These are phyloP conservation scores for Orthonychiurus folsomi DNA, from an alignment of 2,888 invertebrate genomes.

Conservation along the genomic window DNA sequence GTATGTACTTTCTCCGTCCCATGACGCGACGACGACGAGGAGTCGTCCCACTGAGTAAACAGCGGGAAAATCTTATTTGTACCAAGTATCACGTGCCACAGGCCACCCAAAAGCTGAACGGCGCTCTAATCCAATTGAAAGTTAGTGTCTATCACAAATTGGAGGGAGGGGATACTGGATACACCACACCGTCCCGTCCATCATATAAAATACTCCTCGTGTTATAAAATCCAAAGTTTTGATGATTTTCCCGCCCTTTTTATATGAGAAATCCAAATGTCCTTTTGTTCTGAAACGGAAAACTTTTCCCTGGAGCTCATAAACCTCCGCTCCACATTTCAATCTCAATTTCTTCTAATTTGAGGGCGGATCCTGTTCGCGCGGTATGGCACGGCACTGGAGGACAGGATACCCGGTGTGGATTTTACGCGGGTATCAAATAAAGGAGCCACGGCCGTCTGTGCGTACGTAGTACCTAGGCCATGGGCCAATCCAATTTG, in stretches of 20 bases:
- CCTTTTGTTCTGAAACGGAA: no score
- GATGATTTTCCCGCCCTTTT: no score
- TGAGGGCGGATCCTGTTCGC: no score
- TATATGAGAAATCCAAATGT: no score
- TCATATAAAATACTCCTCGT: not conserved
- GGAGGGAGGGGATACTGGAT: not conserved
- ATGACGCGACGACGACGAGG: not conserved
- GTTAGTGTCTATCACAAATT: not conserved
- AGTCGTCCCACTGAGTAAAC: not conserved
- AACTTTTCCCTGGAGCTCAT: no score
- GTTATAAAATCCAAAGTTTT: no score
- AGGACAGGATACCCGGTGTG: not conserved
- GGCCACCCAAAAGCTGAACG: no score
- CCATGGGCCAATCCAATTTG: not conserved
- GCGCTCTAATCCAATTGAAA: not conserved
- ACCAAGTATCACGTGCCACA: not conserved
- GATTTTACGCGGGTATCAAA: not conserved
- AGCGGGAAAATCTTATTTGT: not conserved
- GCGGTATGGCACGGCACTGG: not conserved
- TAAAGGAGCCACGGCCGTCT: not conserved
- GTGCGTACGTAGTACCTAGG: no score
- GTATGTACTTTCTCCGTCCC: no score
- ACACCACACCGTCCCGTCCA: not conserved
- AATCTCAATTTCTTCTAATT: slow-evolving; percentile 1
- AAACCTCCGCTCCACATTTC: no score